Percentiles rank a stretch among this genome's conserved stretches.
Conservation (phyloP, 2,888 invertebrate species). For the Cecidostiba fungosa region DNA sequence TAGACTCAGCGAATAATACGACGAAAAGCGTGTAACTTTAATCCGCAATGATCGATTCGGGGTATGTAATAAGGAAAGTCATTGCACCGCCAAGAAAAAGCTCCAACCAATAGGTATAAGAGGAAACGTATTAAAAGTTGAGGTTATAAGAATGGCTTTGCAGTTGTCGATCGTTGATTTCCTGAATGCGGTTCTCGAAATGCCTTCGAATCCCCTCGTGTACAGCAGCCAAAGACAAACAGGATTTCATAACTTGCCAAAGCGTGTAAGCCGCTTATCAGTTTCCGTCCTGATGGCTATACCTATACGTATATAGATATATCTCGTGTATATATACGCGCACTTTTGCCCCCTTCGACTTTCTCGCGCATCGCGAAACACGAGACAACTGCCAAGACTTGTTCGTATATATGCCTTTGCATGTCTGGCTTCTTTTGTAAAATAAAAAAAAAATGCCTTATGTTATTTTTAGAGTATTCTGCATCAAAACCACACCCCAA, state of each 20-base stretch:
- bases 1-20: neutral
- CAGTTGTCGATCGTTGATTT: constrained; percentile 25
- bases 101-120: neutral
- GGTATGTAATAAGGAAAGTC: neutral
- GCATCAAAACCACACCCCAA: neutral
- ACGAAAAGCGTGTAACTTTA: neutral
- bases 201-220: neutral
- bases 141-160: neutral
- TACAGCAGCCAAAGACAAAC: constrained; percentile 41
- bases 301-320: neutral
- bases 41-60: neutral
- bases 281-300: neutral
- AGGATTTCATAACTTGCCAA: constrained; percentile 54
- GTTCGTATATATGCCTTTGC: neutral
- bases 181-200: constrained; percentile 24
- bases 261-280: constrained; percentile 57
- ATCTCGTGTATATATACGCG: neutral
- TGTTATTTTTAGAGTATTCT: too few species aligned
- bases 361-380: neutral
- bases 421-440: neutral
- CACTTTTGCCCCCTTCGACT: neutral
- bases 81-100: neutral
- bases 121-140: neutral
- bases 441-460: neutral
- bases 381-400: constrained; percentile 41